Evolutionary conservation across 2,113 vertebrate species (phyloP).

Genomic region (Oreochromis spilurus): DNA sequence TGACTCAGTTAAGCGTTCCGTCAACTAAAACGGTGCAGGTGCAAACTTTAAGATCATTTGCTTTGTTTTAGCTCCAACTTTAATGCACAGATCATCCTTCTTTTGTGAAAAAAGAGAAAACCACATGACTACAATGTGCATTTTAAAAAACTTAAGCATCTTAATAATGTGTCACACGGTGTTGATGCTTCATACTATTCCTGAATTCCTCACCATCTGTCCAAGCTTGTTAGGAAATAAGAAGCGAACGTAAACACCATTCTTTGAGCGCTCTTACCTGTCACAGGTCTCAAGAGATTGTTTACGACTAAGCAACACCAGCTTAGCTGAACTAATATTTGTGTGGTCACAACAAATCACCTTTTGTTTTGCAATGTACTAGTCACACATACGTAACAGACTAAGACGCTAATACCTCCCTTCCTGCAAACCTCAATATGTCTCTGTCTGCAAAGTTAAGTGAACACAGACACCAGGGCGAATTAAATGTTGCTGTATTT

Average conservation of each 20-base stretch:
- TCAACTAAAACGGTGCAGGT: not conserved
- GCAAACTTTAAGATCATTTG: not conserved
- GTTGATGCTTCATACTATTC: constrained; percentile 35
- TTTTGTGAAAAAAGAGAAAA: constrained; percentile 47
- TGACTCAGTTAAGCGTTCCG: not conserved
- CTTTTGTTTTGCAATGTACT: constrained; percentile 58
- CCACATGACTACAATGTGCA: constrained; percentile 50
- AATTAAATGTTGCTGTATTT: not conserved
- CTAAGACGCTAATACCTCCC: not conserved
- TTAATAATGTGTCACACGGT: not conserved
- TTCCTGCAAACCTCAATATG: not conserved
- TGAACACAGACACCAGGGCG: not conserved
- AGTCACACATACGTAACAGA: constrained; percentile 31
- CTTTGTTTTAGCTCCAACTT: not conserved
- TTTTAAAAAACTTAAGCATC: constrained; percentile 56
- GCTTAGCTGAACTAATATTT: constrained; percentile 74
- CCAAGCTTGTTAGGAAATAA: constrained; percentile 45
- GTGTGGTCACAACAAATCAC: constrained; percentile 62
- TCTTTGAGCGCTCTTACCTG: constrained; percentile 54
- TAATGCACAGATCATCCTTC: constrained; percentile 21
- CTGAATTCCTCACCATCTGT: constrained; percentile 62
- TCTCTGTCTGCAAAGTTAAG: not conserved
- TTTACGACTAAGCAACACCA: constrained; percentile 55
- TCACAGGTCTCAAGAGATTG: constrained; percentile 25
- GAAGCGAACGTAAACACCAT: constrained; percentile 58